Evolutionary conservation across 2,888 invertebrate species (phyloP), one percentile per base, ranked within the genome.

Genomic region (Tetanocera ferruginea): DNA sequence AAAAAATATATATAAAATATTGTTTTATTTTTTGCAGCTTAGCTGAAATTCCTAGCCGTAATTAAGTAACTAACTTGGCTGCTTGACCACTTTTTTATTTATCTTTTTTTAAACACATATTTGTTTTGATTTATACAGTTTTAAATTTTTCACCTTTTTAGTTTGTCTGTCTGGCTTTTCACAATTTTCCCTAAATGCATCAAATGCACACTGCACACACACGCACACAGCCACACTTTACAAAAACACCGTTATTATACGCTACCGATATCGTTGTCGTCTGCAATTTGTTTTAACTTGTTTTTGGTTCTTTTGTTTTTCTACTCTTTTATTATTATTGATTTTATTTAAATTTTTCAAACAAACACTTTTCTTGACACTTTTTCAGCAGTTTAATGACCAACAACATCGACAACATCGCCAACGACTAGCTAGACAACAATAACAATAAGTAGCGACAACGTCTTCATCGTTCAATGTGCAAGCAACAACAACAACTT

Each of bases 401-500:
- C 37, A 55, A 72, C 72, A 60, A 72, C n/a, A 31, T n/a, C 37
- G 23, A 1, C 55, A 31, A 57, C 72, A 72, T 14, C 55, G 25
- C 34, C 34, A 43, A 43, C 9, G 19, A 55, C 14, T 6, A 60
- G 17, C 6, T 19, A 37, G 31, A 57, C 19, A 28, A 51, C 60
- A 28, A 60, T 25, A 3, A 14, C 51, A 67, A 23, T 17, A 69
- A 23, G 49, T 19, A 28, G 19, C 49, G 51, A 17, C 19, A 43
- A 60, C 82, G 81, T 80, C 82, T 82, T 79, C 76, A 79, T 79
- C 78, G 80, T 76, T 78, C 72, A 51, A 75, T 79, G 79, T 76
- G 78, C 80, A 81, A 81, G 79, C 80, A 79, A 76, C 79, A 81
- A 76, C 79, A 81, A 81, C 80, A 78, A 78, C 17, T 66, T 55